phyloP scores from a whole-genome alignment of 2,888 invertebrate genomes.

The Augiades crinisus region DNA sequence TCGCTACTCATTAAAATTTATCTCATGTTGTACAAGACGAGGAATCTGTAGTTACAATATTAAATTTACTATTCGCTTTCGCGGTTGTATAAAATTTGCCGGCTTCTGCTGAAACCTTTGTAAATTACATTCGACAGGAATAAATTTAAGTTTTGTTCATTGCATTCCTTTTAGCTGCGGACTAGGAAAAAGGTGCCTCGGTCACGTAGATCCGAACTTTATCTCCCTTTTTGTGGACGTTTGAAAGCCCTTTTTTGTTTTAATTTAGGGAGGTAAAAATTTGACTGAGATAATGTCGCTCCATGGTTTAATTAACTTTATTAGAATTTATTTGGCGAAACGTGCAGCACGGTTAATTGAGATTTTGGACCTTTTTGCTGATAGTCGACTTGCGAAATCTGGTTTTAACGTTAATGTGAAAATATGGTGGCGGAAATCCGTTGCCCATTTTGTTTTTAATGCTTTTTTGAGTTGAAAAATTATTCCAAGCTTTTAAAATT shows the following conservation, averaged over 20 bases:
- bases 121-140: slow-evolving; percentile 17
- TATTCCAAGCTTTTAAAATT: neutral
- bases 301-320: slow-evolving; percentile 76
- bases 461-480: neutral
- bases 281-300: slow-evolving; percentile 68
- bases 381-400: slow-evolving; percentile 39
- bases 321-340: slow-evolving; percentile 72
- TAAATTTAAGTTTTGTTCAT: slow-evolving; percentile 23
- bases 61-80: slow-evolving; percentile 5
- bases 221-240: slow-evolving; percentile 54
- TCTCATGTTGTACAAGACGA: neutral
- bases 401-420: slow-evolving; percentile 40
- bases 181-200: slow-evolving; percentile 17
- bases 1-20: slow-evolving; percentile 7
- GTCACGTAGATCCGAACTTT: slow-evolving; percentile 59
- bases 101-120: slow-evolving; percentile 12
- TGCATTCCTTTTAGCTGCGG: slow-evolving; percentile 17
- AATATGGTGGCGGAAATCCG: slow-evolving; percentile 28
- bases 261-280: slow-evolving; percentile 56
- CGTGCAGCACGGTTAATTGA: slow-evolving; percentile 52
- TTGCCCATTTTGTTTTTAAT: slow-evolving; percentile 27
- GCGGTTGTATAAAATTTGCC: slow-evolving; percentile 6
- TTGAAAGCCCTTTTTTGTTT: slow-evolving; percentile 51
- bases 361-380: slow-evolving; percentile 45
- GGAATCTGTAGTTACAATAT: neutral